Conservation (phyloP, 2,113 vertebrate species). For the Hydrolagus affinis region DNA sequence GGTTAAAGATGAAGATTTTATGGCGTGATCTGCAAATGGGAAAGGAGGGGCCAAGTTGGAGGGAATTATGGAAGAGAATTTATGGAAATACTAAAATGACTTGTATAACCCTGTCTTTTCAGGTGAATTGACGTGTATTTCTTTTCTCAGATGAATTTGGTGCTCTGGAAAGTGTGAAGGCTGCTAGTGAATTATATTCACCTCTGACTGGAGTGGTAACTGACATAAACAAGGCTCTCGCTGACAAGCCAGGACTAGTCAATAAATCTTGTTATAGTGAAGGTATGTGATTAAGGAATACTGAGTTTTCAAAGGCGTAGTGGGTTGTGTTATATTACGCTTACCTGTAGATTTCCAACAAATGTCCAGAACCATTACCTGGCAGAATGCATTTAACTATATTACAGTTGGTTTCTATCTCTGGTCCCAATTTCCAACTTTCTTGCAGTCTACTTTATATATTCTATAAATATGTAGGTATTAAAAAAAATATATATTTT, state of each 20-base stretch:
- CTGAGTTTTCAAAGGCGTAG: not conserved
- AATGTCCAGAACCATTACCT: too few relatives aligned
- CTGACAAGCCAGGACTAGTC: slow-evolving; percentile 83
- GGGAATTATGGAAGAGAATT: too few relatives aligned
- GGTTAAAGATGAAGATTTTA: too few relatives aligned
- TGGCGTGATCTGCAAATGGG: too few relatives aligned
- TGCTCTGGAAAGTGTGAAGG: slow-evolving; percentile 94
- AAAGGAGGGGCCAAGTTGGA: too few relatives aligned
- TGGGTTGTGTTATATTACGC: not conserved
- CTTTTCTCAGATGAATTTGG: slow-evolving; percentile 83
- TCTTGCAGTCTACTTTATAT: too few relatives aligned
- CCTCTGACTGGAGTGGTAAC: slow-evolving; percentile 88
- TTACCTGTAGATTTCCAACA: too few relatives aligned
- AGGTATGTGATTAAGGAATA: slow-evolving; percentile 50
- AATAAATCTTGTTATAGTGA: slow-evolving; percentile 96
- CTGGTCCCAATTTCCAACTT: too few relatives aligned
- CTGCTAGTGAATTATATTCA: slow-evolving; percentile 93
- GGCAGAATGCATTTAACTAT: too few relatives aligned
- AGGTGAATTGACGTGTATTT: not conserved
- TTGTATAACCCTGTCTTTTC: not conserved
- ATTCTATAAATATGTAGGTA: too few relatives aligned
- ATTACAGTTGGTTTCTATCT: too few relatives aligned
- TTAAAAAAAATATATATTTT: too few relatives aligned
- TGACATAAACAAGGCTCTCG: slow-evolving; percentile 75
- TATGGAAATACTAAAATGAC: not conserved